phyloP scores from a whole-genome alignment of 2,888 invertebrate genomes.

The Drosophila recens region DNA sequence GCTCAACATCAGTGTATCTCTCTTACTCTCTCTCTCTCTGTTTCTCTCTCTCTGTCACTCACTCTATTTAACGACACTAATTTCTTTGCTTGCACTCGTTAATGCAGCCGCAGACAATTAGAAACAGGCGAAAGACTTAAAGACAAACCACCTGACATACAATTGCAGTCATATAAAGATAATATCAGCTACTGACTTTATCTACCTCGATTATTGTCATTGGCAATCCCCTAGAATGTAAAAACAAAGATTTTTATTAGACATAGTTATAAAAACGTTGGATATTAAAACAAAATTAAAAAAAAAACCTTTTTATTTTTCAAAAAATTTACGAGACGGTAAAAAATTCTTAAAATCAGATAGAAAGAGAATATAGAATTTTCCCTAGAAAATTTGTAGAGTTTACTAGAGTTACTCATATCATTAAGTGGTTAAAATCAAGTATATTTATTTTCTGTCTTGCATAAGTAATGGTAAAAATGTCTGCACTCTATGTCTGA shows the following conservation, averaged over 20 bases:
- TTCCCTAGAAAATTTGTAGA: too few species aligned
- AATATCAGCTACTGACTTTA: constrained; percentile 23
- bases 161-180: constrained; percentile 15
- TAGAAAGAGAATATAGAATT: too few species aligned
- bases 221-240: background rate
- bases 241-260: background rate
- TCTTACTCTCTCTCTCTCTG: background rate
- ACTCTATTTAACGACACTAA: background rate
- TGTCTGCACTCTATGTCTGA: background rate
- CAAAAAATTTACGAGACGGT: too few species aligned
- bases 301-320: too few species aligned
- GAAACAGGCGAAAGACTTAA: background rate
- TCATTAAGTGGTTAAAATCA: too few species aligned
- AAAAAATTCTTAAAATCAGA: too few species aligned
- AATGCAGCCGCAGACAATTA: constrained; percentile 44
- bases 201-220: background rate
- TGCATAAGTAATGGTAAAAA: too few species aligned
- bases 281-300: too few species aligned
- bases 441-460: too few species aligned
- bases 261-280: background rate
- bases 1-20: constrained; percentile 9
- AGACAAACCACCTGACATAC: constrained; percentile 18
- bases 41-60: background rate
- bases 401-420: too few species aligned
- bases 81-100: constrained; percentile 41